Conservation (phyloP, 2,797 vertebrate species). For the Platalea minor region DNA sequence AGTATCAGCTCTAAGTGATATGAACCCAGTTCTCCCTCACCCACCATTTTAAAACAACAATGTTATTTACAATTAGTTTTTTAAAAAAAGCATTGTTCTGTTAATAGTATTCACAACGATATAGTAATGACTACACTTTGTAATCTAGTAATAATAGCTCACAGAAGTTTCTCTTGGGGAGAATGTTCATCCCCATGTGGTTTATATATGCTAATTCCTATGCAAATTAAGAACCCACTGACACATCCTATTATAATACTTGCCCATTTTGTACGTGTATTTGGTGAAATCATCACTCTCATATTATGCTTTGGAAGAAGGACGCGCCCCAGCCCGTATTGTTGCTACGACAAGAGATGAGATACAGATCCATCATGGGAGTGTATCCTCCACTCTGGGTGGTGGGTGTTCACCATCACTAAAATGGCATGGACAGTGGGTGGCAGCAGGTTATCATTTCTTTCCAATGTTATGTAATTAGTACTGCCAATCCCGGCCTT, state of each 20-base stretch:
- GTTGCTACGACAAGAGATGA: neutral
- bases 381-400: neutral
- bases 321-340: neutral
- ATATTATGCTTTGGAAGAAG: neutral
- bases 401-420: neutral
- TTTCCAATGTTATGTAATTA: neutral
- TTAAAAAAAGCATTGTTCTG: neutral
- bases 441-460: conserved; percentile 34
- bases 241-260: conserved; percentile 31
- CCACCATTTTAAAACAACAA: neutral
- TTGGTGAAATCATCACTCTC: conserved; percentile 15
- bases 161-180: neutral
- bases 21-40: neutral
- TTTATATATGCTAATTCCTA: conserved; percentile 22
- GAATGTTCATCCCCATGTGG: neutral
- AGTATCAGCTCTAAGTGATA: neutral
- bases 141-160: conserved; percentile 6
- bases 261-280: neutral
- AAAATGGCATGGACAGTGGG: conserved; percentile 23
- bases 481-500: neutral
- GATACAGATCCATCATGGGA: neutral
- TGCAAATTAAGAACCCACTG: conserved; percentile 28
- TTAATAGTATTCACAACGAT: neutral
- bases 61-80: neutral
- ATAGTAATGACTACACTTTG: neutral